These are phyloP conservation scores for Pseudocheirus occidentalis DNA, from an alignment of 2,797 vertebrate genomes.

Conservation along the genomic window DNA sequence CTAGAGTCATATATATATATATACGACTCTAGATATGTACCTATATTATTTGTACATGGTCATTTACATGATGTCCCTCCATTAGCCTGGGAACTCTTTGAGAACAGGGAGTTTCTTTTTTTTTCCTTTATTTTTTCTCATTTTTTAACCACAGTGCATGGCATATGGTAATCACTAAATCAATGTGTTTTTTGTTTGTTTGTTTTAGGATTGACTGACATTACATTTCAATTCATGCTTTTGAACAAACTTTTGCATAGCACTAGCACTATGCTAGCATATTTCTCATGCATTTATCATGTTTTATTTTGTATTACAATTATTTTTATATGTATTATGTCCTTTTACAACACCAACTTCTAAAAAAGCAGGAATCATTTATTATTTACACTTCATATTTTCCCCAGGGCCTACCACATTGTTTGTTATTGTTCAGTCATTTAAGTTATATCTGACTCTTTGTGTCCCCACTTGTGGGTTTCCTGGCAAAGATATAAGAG, in stretches of 20 bases:
- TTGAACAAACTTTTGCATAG: not conserved
- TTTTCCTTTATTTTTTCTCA: no score
- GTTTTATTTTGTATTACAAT: no score
- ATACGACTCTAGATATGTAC: not conserved
- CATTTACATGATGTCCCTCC: not conserved
- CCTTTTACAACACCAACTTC: no score
- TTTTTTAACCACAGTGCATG: not conserved
- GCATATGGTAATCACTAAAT: not conserved
- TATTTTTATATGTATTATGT: no score
- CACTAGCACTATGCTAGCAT: not conserved
- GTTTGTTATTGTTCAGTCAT: no score
- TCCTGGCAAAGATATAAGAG: no score
- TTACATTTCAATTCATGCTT: not conserved
- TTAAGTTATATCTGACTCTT: no score
- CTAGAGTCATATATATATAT: no score
- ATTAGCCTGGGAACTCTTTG: not conserved
- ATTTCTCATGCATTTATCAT: not conserved
- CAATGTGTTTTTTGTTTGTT: not conserved
- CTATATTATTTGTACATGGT: not conserved
- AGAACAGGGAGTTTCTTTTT: not conserved
- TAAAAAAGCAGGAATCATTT: no score
- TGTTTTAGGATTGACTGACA: not conserved
- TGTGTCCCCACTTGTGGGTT: no score
- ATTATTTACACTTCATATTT: no score
- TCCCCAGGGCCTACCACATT: no score